Conservation (phyloP, 2,113 vertebrate species). For the Pongo pygmaeus region DNA sequence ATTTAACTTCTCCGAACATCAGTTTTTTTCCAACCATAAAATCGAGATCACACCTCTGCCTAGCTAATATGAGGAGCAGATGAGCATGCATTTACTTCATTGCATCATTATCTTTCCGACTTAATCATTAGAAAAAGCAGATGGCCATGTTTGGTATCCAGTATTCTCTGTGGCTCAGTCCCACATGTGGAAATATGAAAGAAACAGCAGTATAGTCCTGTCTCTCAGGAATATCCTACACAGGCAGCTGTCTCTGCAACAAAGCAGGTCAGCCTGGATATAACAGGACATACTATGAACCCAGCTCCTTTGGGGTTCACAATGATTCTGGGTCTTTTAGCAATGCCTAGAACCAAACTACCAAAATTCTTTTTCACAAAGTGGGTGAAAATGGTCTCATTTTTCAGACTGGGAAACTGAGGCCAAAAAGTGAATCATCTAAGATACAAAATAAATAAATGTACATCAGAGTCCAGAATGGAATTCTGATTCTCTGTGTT, state of each 20-base stretch:
- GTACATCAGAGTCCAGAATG: not conserved
- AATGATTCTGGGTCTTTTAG: not conserved
- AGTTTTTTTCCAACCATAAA: not conserved
- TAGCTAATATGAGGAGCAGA: not conserved
- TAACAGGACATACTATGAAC: not conserved
- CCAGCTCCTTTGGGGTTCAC: not conserved
- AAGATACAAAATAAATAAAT: not conserved
- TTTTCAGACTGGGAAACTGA: conserved; percentile 43
- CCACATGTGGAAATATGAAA: not conserved
- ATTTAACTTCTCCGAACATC: not conserved
- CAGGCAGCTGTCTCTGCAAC: no score
- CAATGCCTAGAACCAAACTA: not conserved
- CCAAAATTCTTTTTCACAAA: conserved; percentile 22
- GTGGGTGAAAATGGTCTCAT: not conserved
- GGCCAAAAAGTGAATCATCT: conserved; percentile 10
- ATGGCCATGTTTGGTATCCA: not conserved
- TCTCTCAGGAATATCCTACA: not conserved
- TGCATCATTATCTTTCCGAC: not conserved
- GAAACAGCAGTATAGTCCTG: not conserved
- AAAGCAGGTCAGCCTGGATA: not conserved
- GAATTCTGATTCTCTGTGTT: not conserved
- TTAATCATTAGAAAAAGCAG: not conserved
- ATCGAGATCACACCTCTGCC: not conserved
- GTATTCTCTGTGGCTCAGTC: not conserved
- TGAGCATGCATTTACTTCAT: not conserved